Conservation (phyloP, 2,113 vertebrate species). For the Pungitius pungitius region DNA sequence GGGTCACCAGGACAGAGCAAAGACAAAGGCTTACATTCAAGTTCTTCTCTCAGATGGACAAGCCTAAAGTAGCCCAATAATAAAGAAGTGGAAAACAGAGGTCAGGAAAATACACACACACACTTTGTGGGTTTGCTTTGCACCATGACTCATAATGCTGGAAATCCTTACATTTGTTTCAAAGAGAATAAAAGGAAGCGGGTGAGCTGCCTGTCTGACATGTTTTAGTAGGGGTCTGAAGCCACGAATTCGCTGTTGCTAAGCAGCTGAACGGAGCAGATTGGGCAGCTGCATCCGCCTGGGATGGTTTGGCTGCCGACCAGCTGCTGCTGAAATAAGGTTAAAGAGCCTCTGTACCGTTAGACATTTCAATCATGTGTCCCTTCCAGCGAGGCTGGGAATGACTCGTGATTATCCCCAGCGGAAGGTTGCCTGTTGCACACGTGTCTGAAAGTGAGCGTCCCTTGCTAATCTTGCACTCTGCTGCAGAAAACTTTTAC, state of each 20-base stretch:
- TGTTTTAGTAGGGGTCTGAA: background rate
- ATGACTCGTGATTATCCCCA: background rate
- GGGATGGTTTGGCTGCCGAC: conserved; percentile 44
- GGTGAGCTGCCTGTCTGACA: background rate
- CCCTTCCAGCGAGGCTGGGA: background rate
- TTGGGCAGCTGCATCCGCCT: conserved; percentile 66
- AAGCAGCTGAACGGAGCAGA: conserved; percentile 47
- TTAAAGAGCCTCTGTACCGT: conserved; percentile 54
- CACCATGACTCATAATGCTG: background rate
- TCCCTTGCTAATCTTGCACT: background rate
- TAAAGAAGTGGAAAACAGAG: background rate
- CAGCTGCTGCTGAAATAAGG: conserved; percentile 67
- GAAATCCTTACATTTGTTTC: background rate
- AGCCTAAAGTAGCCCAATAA: background rate
- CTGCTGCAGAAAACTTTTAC: too few relatives aligned
- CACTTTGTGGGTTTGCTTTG: background rate
- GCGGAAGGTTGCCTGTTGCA: background rate
- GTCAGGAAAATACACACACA: background rate
- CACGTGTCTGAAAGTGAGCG: background rate
- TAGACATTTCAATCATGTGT: conserved; percentile 15
- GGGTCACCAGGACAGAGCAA: background rate
- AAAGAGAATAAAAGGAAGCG: background rate
- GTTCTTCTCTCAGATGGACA: background rate
- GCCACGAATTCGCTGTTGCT: conserved; percentile 13
- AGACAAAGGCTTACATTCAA: conserved; percentile 10